These are phyloP conservation scores for Lampris megalopsis DNA, from an alignment of 2,113 vertebrate genomes.

Conservation along the genomic window DNA sequence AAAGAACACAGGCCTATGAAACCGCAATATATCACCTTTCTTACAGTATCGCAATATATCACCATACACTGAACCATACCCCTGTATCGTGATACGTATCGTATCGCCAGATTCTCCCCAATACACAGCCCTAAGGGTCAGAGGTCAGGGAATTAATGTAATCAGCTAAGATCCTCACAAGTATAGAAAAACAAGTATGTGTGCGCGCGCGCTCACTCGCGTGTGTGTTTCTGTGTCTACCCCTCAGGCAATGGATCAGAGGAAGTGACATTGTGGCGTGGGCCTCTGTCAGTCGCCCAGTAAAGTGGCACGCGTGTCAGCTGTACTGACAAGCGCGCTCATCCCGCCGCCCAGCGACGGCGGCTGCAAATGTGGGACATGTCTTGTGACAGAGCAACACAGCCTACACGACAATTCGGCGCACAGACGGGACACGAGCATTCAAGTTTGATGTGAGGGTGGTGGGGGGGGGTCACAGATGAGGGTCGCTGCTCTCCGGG, in stretches of 20 bases:
- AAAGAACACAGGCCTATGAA: too few relatives aligned
- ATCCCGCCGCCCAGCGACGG: constrained; percentile 75
- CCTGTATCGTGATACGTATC: too few relatives aligned
- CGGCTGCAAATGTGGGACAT: constrained; percentile 83
- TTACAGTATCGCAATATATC: too few relatives aligned
- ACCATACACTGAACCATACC: too few relatives aligned
- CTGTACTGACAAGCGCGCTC: constrained; percentile 81
- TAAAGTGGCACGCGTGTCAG: constrained; percentile 84
- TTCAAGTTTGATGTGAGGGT: constrained; percentile 74
- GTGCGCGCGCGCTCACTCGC: background rate
- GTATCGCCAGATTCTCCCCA: too few relatives aligned
- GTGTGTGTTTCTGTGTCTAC: constrained; percentile 54
- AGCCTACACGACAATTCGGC: constrained; percentile 74
- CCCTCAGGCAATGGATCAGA: constrained; percentile 75
- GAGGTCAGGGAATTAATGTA: too few relatives aligned
- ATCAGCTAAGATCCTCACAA: too few relatives aligned
- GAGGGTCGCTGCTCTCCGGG: constrained; percentile 40
- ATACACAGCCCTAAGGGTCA: too few relatives aligned
- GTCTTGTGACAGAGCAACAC: constrained; percentile 80
- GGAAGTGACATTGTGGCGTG: constrained; percentile 79
- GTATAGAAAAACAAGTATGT: too few relatives aligned
- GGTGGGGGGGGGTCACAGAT: constrained; percentile 55
- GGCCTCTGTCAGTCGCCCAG: constrained; percentile 81
- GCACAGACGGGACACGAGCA: constrained; percentile 76
- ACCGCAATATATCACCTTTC: too few relatives aligned